Evolutionary conservation across 2,113 vertebrate genomes (phyloP), one percentile per base, ranked within the genome.

Genomic region (Dascyllus trimaculatus): DNA sequence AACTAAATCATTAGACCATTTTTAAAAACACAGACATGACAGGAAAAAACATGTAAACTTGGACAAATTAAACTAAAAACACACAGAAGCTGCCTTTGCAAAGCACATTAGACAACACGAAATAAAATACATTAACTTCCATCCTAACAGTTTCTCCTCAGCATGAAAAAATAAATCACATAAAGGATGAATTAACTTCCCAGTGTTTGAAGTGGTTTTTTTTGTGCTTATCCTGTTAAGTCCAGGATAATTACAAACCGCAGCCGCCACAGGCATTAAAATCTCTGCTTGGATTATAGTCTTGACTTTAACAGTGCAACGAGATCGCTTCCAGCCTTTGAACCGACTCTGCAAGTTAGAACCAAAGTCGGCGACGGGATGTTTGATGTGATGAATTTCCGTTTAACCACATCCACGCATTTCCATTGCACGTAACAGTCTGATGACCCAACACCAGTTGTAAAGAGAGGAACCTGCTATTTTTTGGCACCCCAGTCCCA

Each of bases 1-100:
- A 38, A 77, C 51, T 25, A 19, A 38, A 56, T 52, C 9, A 40
- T 29, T 26, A 19, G 8, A 29, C 4, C 29, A 29, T 29, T 29
- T 29, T 29, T 29, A 29, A 29, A 63, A 19, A n/a, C 52, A 35
- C 59, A 49, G 15, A 72, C 13, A 24, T 26, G 11, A 58, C 71
- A 71, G 52, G 24, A 4, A 6, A 25, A 73, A 61, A 75, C 49
- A 54, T 4, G 17, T 51, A 51, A 29, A 71, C 43, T 11, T 15
- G 19, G 19, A 62, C 14, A 59, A 29, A 63, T 59, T 11, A 75
- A 72, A 58, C 6, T 11, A 75, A 72, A 58, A 4, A 22, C 73
- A 58, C n/a, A 67, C 11, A 13, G 11, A 14, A 43, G 40, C 18
- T 14, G 13, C 17, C 8, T 65, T 62, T 71, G 4, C 22, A 49